Percentiles rank a stretch among this genome's conserved stretches.
phyloP scores from a whole-genome alignment of 2,113 vertebrate genomes.

The Leucosticte australis region DNA sequence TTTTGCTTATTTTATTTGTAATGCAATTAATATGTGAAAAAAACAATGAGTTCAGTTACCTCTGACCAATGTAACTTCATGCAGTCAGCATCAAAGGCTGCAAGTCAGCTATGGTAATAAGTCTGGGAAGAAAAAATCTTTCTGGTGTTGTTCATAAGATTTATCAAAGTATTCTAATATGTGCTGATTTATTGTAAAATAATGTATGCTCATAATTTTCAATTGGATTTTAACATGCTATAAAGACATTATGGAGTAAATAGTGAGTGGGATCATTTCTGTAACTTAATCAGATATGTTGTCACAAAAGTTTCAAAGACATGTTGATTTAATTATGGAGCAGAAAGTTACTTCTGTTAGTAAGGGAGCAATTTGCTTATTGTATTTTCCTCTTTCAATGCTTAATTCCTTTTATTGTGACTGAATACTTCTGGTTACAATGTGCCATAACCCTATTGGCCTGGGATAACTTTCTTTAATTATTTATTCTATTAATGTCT shows the following conservation, averaged over 20 bases:
- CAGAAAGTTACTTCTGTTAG: not conserved
- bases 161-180: not conserved
- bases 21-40: not conserved
- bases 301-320: constrained; percentile 17
- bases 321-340: constrained; percentile 24
- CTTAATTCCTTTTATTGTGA: not conserved
- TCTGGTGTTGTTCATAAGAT: not conserved
- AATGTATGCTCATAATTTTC: not conserved
- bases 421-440: not conserved
- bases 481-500: constrained; percentile 38
- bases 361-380: not conserved
- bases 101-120: not conserved
- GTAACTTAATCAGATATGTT: constrained; percentile 19
- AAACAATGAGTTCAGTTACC: not conserved
- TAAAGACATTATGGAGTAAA: constrained; percentile 34
- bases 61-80: not conserved
- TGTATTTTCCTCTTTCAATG: not conserved
- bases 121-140: not conserved
- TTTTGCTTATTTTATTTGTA: not conserved
- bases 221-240: constrained; percentile 17
- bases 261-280: not conserved
- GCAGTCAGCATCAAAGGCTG: not conserved
- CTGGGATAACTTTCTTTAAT: not conserved
- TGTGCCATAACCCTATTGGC: not conserved
- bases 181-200: constrained; percentile 12